Base-by-base conservation (phyloP, 2,888 invertebrate species). In the Suillia variegata region DNA sequence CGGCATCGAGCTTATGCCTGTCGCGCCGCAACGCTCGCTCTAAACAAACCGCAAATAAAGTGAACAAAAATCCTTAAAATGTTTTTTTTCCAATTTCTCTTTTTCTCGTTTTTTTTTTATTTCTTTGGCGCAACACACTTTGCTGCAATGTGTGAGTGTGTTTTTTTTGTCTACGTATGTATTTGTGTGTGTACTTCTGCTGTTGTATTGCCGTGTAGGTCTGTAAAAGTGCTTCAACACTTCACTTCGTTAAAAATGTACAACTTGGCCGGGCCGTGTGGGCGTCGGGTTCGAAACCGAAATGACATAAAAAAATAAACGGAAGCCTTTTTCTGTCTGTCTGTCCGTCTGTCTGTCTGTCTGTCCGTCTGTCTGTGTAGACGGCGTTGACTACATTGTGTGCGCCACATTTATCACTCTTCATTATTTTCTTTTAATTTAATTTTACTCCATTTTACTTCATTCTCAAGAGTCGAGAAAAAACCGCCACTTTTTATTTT, bases 391-490 rank as follows among this genome's bases (percentile, higher is more conserved):
- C 33, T 47, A 24, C 57, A 31, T 33, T 50, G 34, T 15, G 15
- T 47, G 45, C 26, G 57, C 31, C 58, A 42, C 60, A 67, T 59
- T 59, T 59, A 55, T 59, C 59, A 53, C 66, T 70, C 69, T 72
- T 75, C 67, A 72, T 75, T 73, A 70, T 69, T 66, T 69, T 70
- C 65, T 68, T 75, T 75, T 75, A 75, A 72, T 74, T 72, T 70
- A 72, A 67, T 68, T 66, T 63, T 65, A 18, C 26, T 10, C 5
- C n/a, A n/a, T n/a, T n/a, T n/a, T n/a, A n/a, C n/a, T n/a, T n/a
- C n/a, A n/a, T n/a, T n/a, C n/a, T n/a, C n/a, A n/a, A n/a, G n/a
- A n/a, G n/a, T n/a, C n/a, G n/a, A n/a, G n/a, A n/a, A n/a, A n/a
- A n/a, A n/a, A n/a, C n/a, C n/a, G n/a, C n/a, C n/a, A n/a, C n/a